Evolutionary conservation across 2,113 vertebrate genomes (phyloP).

Genomic region (Cercocebus atys): DNA sequence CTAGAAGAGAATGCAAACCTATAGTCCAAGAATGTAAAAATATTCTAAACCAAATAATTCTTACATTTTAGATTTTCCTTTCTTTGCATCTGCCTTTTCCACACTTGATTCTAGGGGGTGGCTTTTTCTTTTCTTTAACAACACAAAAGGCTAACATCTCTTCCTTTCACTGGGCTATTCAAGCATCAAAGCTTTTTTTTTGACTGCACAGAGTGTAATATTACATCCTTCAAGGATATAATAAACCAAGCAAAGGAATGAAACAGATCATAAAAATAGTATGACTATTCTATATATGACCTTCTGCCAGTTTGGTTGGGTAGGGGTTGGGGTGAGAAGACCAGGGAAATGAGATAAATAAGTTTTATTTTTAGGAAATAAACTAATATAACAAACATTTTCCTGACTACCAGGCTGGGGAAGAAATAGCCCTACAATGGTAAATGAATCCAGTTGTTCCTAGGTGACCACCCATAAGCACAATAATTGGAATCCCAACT

Average conservation of each 20-base stretch:
- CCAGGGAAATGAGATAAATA: neutral
- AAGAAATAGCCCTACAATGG: conserved; percentile 28
- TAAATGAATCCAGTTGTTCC: conserved; percentile 18
- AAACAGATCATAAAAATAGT: conserved; percentile 29
- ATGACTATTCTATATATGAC: neutral
- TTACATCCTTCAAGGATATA: conserved; percentile 5
- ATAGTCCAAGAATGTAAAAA: conserved; percentile 1
- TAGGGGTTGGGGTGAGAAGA: neutral
- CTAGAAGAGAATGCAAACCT: conserved; percentile 43
- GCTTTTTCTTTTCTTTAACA: neutral
- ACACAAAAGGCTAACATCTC: conserved; percentile 19
- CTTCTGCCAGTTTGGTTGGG: neutral
- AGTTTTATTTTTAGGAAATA: conserved; percentile 36
- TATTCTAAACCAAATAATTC: conserved; percentile 42
- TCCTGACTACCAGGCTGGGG: neutral
- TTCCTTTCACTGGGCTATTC: conserved; percentile 36
- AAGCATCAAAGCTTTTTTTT: conserved; percentile 56
- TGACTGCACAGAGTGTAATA: conserved; percentile 35
- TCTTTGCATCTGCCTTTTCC: conserved; percentile 9
- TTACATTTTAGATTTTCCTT: conserved; percentile 43
- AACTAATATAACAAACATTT: conserved; percentile 32
- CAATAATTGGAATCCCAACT: neutral
- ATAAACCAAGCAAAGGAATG: conserved; percentile 29
- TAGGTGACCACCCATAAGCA: neutral
- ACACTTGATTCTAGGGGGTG: neutral